phyloP scores from a whole-genome alignment of 2,797 vertebrate species.

The Staurois parvus region DNA sequence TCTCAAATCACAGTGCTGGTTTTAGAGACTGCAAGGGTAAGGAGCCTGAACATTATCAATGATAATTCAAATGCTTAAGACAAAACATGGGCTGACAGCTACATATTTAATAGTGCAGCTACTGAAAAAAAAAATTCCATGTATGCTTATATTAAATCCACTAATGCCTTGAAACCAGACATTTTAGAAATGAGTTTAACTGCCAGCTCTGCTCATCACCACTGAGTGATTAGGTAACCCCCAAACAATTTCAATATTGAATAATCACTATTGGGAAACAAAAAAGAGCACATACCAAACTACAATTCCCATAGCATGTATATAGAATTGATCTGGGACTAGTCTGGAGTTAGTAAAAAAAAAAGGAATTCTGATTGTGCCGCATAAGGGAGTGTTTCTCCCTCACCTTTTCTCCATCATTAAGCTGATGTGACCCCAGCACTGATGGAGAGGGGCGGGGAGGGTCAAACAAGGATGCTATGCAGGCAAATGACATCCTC shows the following conservation, averaged over 20 bases:
- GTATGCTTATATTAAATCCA: not conserved
- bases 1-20: conserved; percentile 19
- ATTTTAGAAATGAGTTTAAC: not conserved
- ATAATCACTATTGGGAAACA: no score
- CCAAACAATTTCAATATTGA: not conserved
- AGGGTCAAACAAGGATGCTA: no score
- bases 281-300: no score
- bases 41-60: conserved; percentile 29
- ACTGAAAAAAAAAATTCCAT: not conserved
- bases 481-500: no score
- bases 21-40: not conserved
- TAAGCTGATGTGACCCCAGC: no score
- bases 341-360: not conserved
- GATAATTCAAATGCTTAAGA: not conserved
- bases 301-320: no score
- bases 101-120: not conserved
- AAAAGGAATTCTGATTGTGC: not conserved
- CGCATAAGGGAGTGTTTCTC: no score
- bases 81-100: not conserved
- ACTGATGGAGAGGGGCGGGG: no score
- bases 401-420: no score
- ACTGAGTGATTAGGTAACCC: not conserved
- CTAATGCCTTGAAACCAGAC: not conserved
- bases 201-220: not conserved
- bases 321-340: no score